Percentiles rank a stretch among this genome's conserved stretches.
Conservation (phyloP, 2,888 invertebrate genomes). For the Hermaeophaga mercurialis region DNA sequence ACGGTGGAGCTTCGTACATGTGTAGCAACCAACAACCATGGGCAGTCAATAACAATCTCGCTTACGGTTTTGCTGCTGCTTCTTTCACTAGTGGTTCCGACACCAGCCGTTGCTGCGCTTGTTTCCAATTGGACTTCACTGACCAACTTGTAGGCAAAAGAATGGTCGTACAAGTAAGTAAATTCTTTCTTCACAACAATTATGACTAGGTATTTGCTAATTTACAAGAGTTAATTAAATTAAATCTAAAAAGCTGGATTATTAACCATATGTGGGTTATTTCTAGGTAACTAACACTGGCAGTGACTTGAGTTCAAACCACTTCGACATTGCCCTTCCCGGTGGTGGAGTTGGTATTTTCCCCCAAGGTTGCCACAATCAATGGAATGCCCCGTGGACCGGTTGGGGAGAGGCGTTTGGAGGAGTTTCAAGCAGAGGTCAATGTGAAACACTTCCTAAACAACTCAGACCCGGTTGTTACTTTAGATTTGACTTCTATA, state of each 20-base stretch:
- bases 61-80: constrained; percentile 39
- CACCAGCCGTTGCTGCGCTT: constrained; percentile 34
- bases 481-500: constrained; percentile 35
- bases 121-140: constrained; percentile 32
- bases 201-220: too few species aligned
- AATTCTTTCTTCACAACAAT: not conserved
- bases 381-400: constrained; percentile 34
- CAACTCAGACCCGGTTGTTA: constrained; percentile 30
- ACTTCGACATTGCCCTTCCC: constrained; percentile 28
- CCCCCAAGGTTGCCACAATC: constrained; percentile 35
- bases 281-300: constrained; percentile 41
- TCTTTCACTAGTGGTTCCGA: constrained; percentile 27
- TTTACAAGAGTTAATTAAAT: too few species aligned
- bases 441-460: constrained; percentile 28
- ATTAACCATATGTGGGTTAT: not conserved
- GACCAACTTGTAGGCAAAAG: constrained; percentile 25
- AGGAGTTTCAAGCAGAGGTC: constrained; percentile 32
- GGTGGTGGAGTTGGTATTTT: constrained; percentile 31
- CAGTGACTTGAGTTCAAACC: constrained; percentile 13
- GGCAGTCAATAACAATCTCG: constrained; percentile 31
- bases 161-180: constrained; percentile 1
- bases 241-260: not conserved
- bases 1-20: constrained; percentile 28
- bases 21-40: constrained; percentile 37
- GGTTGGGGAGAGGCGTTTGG: constrained; percentile 42